Evolutionary conservation across 2,888 invertebrate species (phyloP), one percentile per base, ranked within the genome.

Genomic region (Xestia rhomboidea): DNA sequence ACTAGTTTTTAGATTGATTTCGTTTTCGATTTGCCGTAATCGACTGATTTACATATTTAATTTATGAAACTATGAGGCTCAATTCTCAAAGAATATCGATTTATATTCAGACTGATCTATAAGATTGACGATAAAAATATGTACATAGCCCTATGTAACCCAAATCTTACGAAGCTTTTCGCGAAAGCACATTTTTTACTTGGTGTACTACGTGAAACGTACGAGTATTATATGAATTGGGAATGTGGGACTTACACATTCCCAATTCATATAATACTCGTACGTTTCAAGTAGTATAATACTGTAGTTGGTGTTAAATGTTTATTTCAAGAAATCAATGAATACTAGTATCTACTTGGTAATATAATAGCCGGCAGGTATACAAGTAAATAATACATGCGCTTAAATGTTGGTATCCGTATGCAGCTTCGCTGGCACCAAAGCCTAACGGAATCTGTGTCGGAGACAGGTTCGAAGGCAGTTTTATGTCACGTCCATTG

Each of bases 391-490:
- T 81, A 85, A 79, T 85, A 76, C 81, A 83, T 77, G 77, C 68
- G 83, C 73, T 81, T 85, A 41, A 41, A 84, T 80, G 83, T 84
- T 85, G 76, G 83, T 85, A 83, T 88, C 83, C 85, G 87, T 87
- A 83, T 80, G 85, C 74, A 83, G 81, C 78, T 77, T 75, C 81
- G 76, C 73, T 87, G 86, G 86, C 86, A 87, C 81, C 84, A 87
- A 88, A 85, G 86, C 84, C 89, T 93, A 93, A 93, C 93, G 93
- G 93, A 92, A 91, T 91, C 86, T 81, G 88, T 89, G 89, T 86
- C 86, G 87, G 85, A 88, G 91, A 91, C 91, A 89, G 92, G 92
- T 91, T 91, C 89, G 89, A 87, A 90, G 89, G 90, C 89, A 87
- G 90, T 89, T 92, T 90, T 90, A 92, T 91, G 89, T 88, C 87